Evolutionary conservation across 2,888 invertebrate species (phyloP).

Genomic region (Clunio marinus): DNA sequence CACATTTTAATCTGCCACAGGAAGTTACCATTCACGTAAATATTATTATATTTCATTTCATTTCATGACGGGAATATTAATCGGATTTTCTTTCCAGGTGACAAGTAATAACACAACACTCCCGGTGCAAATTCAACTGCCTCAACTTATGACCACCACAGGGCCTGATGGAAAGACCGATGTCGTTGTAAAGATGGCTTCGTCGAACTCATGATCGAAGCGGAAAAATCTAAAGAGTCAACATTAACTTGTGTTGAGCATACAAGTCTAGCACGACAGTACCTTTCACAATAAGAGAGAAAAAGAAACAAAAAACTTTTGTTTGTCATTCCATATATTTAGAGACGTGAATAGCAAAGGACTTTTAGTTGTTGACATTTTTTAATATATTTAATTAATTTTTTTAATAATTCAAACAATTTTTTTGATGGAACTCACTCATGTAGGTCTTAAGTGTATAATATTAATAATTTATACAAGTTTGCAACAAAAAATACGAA

Average conservation of each 20-base stretch:
- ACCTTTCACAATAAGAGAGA: conserved; percentile 14
- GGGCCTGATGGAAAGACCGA: conserved; percentile 35
- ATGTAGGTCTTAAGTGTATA: too few species aligned
- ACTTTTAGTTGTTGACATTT: too few species aligned
- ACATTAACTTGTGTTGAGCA: not conserved
- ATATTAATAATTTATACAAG: too few species aligned
- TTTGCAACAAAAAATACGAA: too few species aligned
- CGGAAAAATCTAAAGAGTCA: not conserved
- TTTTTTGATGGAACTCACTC: too few species aligned
- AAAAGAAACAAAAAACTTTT: too few species aligned
- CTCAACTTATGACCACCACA: conserved; percentile 50
- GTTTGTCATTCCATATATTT: too few species aligned
- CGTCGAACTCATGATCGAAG: too few species aligned
- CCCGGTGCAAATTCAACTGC: conserved; percentile 64
- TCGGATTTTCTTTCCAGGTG: conserved; percentile 52
- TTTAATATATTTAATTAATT: too few species aligned
- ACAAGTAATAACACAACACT: conserved; percentile 57
- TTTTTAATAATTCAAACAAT: too few species aligned
- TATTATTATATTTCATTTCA: not conserved
- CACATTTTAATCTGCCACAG: conserved; percentile 11
- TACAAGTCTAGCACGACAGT: not conserved
- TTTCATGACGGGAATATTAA: too few species aligned
- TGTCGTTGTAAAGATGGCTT: not conserved
- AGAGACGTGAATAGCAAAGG: too few species aligned
- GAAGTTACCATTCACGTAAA: conserved; percentile 30